Percentiles rank a stretch among this genome's conserved stretches.
These are phyloP conservation scores for Oceanodroma leucorhoa DNA, from an alignment of 2,797 vertebrate genomes.

Conservation along the genomic window DNA sequence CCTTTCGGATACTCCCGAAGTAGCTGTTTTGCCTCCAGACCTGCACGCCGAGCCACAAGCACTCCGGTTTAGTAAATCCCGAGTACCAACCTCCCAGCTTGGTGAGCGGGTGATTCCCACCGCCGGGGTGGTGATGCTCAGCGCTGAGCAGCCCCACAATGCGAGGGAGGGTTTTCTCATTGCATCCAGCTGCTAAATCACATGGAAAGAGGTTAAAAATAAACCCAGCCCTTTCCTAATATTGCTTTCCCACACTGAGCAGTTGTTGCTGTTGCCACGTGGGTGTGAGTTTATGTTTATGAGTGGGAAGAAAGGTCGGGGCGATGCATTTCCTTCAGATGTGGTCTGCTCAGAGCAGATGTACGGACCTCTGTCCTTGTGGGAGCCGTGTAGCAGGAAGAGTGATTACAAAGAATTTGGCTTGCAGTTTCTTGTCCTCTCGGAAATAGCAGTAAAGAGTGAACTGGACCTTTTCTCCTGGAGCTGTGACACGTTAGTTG, in stretches of 20 bases:
- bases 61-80: background rate
- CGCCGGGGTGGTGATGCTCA: background rate
- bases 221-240: conserved; percentile 1
- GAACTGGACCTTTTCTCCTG: background rate
- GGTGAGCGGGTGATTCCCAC: background rate
- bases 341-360: conserved; percentile 28
- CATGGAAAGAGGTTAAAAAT: conserved; percentile 60
- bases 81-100: background rate
- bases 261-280: conserved; percentile 61
- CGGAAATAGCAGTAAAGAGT: background rate
- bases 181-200: conserved; percentile 47
- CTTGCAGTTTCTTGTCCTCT: background rate
- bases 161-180: background rate
- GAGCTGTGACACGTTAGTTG: background rate
- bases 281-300: conserved; percentile 56
- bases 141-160: background rate
- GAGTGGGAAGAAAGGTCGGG: conserved; percentile 59
- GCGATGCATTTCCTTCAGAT: conserved; percentile 47
- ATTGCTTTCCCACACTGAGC: conserved; percentile 42
- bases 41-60: background rate
- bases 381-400: conserved; percentile 48
- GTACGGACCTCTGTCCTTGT: background rate
- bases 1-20: background rate
- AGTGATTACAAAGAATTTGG: conserved; percentile 19
- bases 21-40: background rate